A percentile compares a stretch with the other conserved stretches of the same genome.
phyloP scores from a whole-genome alignment of 1,140 invertebrate species.

The Lepidurus couesii region DNA sequence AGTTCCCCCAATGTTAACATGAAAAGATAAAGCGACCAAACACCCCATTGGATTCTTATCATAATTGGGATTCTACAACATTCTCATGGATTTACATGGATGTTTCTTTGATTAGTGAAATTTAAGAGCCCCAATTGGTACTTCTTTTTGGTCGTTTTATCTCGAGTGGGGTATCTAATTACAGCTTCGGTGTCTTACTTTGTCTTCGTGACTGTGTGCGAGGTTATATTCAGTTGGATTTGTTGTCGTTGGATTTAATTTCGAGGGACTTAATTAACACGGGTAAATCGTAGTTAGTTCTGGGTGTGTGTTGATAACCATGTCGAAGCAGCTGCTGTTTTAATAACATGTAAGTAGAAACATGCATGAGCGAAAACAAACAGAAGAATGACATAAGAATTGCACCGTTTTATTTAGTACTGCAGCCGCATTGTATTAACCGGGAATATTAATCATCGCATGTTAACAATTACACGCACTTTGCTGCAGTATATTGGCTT shows the following conservation, averaged over 20 bases:
- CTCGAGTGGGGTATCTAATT: background rate
- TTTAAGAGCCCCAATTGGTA: background rate
- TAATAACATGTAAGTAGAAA: slow-evolving; percentile 3
- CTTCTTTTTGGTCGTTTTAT: background rate
- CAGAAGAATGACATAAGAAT: background rate
- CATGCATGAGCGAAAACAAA: background rate
- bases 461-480: background rate
- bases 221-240: background rate
- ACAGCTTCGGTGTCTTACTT: background rate
- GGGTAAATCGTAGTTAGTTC: slow-evolving; percentile 1
- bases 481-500: background rate
- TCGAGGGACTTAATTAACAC: background rate
- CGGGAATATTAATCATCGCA: background rate
- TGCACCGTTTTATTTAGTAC: background rate
- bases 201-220: background rate
- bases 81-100: background rate
- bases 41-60: background rate
- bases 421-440: background rate
- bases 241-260: background rate
- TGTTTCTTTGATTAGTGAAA: too few species aligned
- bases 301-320: slow-evolving; percentile 14
- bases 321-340: slow-evolving; percentile 6
- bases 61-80: slow-evolving; percentile 3
- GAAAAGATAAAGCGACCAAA: background rate
- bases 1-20: background rate